Conservation (phyloP, 2,888 invertebrate genomes). For the Terebella lapidaria region DNA sequence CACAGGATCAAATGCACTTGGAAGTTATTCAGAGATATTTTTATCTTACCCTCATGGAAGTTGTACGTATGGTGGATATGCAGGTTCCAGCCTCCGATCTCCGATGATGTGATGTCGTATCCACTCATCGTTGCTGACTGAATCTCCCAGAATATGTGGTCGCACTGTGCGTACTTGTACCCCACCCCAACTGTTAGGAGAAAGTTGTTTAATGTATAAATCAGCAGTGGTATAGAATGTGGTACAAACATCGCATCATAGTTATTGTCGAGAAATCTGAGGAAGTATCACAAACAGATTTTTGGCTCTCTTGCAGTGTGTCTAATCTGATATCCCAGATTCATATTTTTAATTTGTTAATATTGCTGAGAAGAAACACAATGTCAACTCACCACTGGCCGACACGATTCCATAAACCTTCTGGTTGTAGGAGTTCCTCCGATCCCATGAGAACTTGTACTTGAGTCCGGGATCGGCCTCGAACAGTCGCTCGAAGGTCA, state of each 20-base stretch:
- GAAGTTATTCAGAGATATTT: too few species aligned
- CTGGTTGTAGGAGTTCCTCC: conserved; percentile 94
- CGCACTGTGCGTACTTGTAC: conserved; percentile 86
- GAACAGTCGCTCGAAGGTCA: conserved; percentile 83
- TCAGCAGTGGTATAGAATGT: too few species aligned
- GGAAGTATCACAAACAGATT: too few species aligned
- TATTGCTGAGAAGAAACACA: too few species aligned
- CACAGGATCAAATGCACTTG: too few species aligned
- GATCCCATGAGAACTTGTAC: conserved; percentile 97
- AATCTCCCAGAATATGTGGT: conserved; percentile 85
- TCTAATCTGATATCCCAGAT: too few species aligned
- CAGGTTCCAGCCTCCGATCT: conserved; percentile 58
- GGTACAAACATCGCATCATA: too few species aligned
- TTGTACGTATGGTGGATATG: conserved; percentile 98
- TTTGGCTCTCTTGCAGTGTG: too few species aligned
- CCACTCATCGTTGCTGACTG: conserved; percentile 90
- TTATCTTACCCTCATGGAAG: conserved; percentile 79
- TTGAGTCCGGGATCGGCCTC: conserved; percentile 93
- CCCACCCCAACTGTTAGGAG: conserved; percentile 65
- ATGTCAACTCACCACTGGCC: conserved; percentile 80
- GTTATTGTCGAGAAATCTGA: too few species aligned
- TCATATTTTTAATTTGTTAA: too few species aligned
- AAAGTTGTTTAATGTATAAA: too few species aligned
- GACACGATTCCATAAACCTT: conserved; percentile 96
- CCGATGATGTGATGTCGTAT: conserved; percentile 92